Percentiles rank a stretch among this genome's conserved stretches.
Evolutionary conservation across 1,140 invertebrate species (phyloP).

Genomic region (Gryon sp.): DNA sequence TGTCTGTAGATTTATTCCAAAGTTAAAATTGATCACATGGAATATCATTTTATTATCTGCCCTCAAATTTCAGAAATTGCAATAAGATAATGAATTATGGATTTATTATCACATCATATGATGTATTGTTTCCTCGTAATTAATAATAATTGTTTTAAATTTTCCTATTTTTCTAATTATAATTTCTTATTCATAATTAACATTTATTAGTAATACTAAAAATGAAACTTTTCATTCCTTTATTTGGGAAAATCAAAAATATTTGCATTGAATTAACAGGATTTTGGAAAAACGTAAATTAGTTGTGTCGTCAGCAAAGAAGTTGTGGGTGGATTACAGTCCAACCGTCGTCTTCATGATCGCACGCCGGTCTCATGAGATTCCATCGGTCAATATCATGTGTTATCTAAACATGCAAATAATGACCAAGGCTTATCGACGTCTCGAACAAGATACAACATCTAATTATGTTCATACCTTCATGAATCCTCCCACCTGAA

Average conservation of each 20-base stretch:
- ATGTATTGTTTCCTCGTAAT: too few species aligned
- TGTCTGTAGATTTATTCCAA: too few species aligned
- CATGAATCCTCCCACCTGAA: slow-evolving; percentile 55
- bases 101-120: too few species aligned
- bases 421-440: slow-evolving; percentile 75
- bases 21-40: too few species aligned
- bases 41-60: too few species aligned
- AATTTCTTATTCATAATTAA: too few species aligned
- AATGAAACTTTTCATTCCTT: too few species aligned
- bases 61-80: too few species aligned
- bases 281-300: slow-evolving; percentile 48
- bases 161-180: too few species aligned
- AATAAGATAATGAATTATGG: too few species aligned
- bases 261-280: slow-evolving; percentile 3
- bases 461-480: slow-evolving; percentile 74
- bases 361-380: slow-evolving; percentile 51
- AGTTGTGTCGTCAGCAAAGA: slow-evolving; percentile 40
- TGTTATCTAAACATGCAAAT: slow-evolving; percentile 79
- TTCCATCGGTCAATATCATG: slow-evolving; percentile 55
- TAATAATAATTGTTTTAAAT: too few species aligned
- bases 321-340: slow-evolving; percentile 60
- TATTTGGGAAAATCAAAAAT: neutral
- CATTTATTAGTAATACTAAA: too few species aligned
- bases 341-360: slow-evolving; percentile 47
- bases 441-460: slow-evolving; percentile 72